These are phyloP conservation scores for Norana najaformis DNA, from an alignment of 2,888 invertebrate species.

Conservation along the genomic window DNA sequence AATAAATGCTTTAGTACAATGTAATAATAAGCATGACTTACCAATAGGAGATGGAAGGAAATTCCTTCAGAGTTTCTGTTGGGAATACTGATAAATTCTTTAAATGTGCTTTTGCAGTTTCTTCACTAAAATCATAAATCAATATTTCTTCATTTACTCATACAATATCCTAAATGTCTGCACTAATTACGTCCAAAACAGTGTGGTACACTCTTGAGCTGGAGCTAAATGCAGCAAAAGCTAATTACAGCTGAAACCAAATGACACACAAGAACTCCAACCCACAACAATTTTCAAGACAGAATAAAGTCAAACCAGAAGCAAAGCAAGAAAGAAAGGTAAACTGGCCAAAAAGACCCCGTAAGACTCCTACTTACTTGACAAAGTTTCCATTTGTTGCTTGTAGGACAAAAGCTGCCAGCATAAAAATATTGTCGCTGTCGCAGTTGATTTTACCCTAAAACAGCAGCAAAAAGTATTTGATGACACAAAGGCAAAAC, in stretches of 20 bases:
- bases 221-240: neutral
- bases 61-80: conserved; percentile 62
- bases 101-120: conserved; percentile 59
- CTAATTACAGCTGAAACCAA: neutral
- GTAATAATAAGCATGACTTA: conserved; percentile 41
- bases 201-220: neutral
- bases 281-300: neutral
- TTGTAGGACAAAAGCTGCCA: conserved; percentile 65
- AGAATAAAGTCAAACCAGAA: neutral
- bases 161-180: neutral
- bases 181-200: neutral
- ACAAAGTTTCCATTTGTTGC: conserved; percentile 61
- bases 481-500: neutral
- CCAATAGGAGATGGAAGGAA: conserved; percentile 62
- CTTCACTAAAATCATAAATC: conserved; percentile 56
- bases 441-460: conserved; percentile 64
- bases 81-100: conserved; percentile 64
- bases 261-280: neutral
- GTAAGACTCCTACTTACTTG: conserved; percentile 48
- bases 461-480: neutral
- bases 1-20: neutral
- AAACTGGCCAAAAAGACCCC: neutral
- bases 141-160: neutral
- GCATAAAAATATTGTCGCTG: conserved; percentile 63
- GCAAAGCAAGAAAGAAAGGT: neutral